Evolutionary conservation across 2,113 vertebrate genomes (phyloP), one percentile per base, ranked within the genome.

Genomic region (Ameiurus melas): DNA sequence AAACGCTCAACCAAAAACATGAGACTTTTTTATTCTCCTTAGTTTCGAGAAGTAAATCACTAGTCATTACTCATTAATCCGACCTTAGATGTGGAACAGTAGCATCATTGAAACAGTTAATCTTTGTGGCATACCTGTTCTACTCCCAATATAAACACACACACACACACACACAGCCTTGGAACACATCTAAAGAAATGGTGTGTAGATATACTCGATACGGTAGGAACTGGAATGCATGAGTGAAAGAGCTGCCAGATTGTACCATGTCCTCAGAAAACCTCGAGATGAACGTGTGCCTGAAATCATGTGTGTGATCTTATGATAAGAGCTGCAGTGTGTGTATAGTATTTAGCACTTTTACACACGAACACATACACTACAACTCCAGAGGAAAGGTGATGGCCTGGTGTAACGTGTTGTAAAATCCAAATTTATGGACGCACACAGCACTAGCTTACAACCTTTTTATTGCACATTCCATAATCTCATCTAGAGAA

Each of bases 211-310:
- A 62, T 85, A 85, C 73, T 25, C 13, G 16, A 70, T 58, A 73
- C 25, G 53, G 75, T 57, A 66, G 83, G 58, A 57, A 87, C 33
- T 80, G 77, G 30, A 89, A 57, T 79, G 58, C 53, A 16, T 47
- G 71, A 71, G 85, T 68, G 22, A 84, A 66, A 36, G 70, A 17
- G 33, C 75, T 64, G 58, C 71, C 84, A 83, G 83, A 85, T 81
- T 73, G 66, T n/a, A 80, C n/a, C 17, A 9, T 90, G 86, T 92
- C 90, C 92, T 91, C 84, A 89, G 77, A 89, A 58, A 27, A 89
- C 85, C 89, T 89, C 78, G n/a, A 88, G 88, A 91, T 89, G 88
- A 87, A 86, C 75, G 27, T 39, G n/a, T 55, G n/a, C 33, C 75
- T 84, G 36, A 79, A 86, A 83, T 87, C 66, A 84, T 36, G 83